phyloP scores from a whole-genome alignment of 2,797 vertebrate species.

The Nyctalus aviator region DNA sequence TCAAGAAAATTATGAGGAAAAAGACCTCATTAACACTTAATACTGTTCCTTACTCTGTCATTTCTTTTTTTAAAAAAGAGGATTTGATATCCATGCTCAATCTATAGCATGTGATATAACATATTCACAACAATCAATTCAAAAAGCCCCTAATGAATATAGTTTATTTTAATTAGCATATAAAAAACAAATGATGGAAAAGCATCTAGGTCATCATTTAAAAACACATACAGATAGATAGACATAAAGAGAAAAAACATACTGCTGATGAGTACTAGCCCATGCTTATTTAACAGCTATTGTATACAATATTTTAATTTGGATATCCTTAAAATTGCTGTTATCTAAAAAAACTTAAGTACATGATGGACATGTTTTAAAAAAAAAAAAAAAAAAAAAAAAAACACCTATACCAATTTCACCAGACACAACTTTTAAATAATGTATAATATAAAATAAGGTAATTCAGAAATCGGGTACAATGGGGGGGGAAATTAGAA shows the following conservation, averaged over 20 bases:
- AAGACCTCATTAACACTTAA: background rate
- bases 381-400: background rate
- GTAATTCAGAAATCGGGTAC: constrained; percentile 54
- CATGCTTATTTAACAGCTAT: constrained; percentile 6
- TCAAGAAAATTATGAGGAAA: background rate
- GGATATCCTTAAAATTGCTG: constrained; percentile 47
- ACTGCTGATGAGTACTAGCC: background rate
- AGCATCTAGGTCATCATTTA: background rate
- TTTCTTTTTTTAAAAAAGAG: background rate
- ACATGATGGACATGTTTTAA: background rate
- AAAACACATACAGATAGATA: background rate
- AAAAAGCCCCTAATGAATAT: background rate
- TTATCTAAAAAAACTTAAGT: constrained; percentile 32
- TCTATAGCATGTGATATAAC: constrained; percentile 23
- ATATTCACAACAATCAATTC: background rate
- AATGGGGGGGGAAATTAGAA: constrained; percentile 61
- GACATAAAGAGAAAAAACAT: background rate
- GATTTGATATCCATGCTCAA: constrained; percentile 1
- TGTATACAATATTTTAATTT: background rate
- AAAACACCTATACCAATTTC: background rate
- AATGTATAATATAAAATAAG: constrained; percentile 12
- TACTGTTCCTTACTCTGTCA: background rate
- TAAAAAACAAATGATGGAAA: constrained; percentile 33
- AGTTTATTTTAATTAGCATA: constrained; percentile 26
- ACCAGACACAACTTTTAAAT: constrained; percentile 61